A percentile compares a stretch with the other conserved stretches of the same genome.
phyloP scores from a whole-genome alignment of 2,797 vertebrate genomes.

The Alosa sapidissima region DNA sequence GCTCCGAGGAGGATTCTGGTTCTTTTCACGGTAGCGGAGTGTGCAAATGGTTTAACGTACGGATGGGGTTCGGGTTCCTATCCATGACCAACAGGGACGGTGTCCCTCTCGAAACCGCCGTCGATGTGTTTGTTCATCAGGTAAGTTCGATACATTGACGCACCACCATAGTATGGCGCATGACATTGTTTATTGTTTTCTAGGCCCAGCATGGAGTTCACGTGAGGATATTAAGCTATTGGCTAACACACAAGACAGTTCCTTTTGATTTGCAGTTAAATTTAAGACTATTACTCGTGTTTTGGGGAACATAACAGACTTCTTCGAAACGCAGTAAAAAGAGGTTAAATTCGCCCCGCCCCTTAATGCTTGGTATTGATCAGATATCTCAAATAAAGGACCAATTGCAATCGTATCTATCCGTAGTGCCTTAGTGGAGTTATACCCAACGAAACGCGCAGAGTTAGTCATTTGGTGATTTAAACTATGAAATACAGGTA shows the following conservation, averaged over 20 bases:
- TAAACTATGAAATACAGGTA: neutral
- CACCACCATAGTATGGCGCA: neutral
- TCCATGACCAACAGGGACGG: constrained; percentile 88
- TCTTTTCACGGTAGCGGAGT: constrained; percentile 79
- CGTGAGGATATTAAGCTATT: neutral
- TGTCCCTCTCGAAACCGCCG: constrained; percentile 74
- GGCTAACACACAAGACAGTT: neutral
- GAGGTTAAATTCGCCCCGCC: neutral
- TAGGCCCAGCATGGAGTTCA: constrained; percentile 24
- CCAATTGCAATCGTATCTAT: neutral
- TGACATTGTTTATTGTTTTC: constrained; percentile 19
- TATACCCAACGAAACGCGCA: neutral
- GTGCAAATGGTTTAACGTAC: constrained; percentile 94
- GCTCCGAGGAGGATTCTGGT: constrained; percentile 70
- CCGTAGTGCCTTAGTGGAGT: neutral
- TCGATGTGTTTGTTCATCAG: constrained; percentile 95
- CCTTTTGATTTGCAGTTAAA: neutral
- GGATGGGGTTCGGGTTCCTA: constrained; percentile 94
- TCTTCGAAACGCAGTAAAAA: neutral
- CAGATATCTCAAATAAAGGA: neutral
- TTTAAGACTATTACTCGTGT: neutral
- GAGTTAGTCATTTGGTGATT: neutral
- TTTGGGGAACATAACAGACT: neutral
- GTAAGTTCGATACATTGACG: constrained; percentile 61
- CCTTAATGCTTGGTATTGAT: neutral